Percentiles rank a stretch among this genome's conserved stretches.
These are phyloP conservation scores for Hiodon alosoides DNA, from an alignment of 2,113 vertebrate species.

Conservation along the genomic window DNA sequence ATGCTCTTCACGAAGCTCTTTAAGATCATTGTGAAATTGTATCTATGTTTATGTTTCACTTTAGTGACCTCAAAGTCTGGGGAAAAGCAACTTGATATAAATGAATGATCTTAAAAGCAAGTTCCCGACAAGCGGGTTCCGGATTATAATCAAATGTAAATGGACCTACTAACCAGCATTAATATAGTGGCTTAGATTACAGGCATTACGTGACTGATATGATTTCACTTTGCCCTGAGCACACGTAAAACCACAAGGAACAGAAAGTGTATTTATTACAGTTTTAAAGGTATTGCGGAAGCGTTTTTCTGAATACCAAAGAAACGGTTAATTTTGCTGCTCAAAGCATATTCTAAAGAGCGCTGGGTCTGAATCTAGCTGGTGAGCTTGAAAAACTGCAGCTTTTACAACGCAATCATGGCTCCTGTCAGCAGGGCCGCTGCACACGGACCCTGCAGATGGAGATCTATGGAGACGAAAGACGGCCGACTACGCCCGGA, in stretches of 20 bases:
- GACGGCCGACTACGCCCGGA: constrained; percentile 62
- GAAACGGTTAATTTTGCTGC: not conserved
- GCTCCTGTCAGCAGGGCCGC: constrained; percentile 59
- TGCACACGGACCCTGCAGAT: constrained; percentile 50
- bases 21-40: too few species aligned
- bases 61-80: not conserved
- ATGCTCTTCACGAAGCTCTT: too few species aligned
- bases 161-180: not conserved
- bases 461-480: constrained; percentile 61
- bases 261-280: too few species aligned
- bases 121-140: not conserved
- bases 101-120: not conserved
- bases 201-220: not conserved
- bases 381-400: constrained; percentile 67
- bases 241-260: too few species aligned
- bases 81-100: not conserved
- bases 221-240: not conserved
- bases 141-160: not conserved
- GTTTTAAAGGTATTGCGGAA: constrained; percentile 5
- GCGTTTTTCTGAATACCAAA: too few species aligned
- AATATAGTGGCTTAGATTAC: not conserved
- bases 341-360: constrained; percentile 54
- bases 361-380: constrained; percentile 62
- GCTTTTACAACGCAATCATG: constrained; percentile 70
- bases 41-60: not conserved